These are phyloP conservation scores for Drosophila prosaltans DNA, from an alignment of 1,140 invertebrate species.

Conservation along the genomic window DNA sequence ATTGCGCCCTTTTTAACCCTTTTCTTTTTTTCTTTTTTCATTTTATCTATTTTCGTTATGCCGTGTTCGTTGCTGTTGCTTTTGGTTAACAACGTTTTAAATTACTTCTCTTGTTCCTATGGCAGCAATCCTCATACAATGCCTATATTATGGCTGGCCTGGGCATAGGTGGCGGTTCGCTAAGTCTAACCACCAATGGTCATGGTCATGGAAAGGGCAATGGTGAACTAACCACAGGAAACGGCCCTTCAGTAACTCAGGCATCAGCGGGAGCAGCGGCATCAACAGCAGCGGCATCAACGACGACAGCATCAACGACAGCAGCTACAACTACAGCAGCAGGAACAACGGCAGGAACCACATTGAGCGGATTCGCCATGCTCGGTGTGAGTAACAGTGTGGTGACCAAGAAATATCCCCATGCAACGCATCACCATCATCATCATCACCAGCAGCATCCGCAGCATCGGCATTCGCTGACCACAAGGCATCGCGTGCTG, in stretches of 20 bases:
- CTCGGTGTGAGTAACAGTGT: conserved; percentile 53
- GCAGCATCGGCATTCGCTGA: conserved; percentile 79
- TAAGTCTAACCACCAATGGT: conserved; percentile 53
- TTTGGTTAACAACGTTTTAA: not conserved
- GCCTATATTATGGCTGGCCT: conserved; percentile 75
- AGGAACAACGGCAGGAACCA: conserved; percentile 23
- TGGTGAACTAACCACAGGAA: conserved; percentile 32
- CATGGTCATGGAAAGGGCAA: conserved; percentile 36
- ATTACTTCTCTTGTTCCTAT: not conserved
- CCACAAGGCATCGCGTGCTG: conserved; percentile 75
- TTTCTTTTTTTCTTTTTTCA: too few species aligned
- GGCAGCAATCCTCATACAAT: conserved; percentile 76
- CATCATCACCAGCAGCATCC: conserved; percentile 54
- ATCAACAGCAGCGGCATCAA: not conserved
- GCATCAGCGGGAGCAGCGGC: not conserved
- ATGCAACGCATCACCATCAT: conserved; percentile 52
- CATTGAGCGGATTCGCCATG: conserved; percentile 56
- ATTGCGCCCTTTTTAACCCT: too few species aligned
- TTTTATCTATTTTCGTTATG: too few species aligned
- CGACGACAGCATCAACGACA: not conserved
- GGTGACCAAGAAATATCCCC: conserved; percentile 58
- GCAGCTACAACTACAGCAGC: conserved; percentile 16
- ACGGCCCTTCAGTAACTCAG: conserved; percentile 21
- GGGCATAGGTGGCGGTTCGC: conserved; percentile 69
- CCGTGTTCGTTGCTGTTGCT: too few species aligned